A percentile compares a stretch with the other conserved stretches of the same genome.
phyloP scores from a whole-genome alignment of 30 jellyfish, hydroid and myxozoan species.

The Aurelia aurita complex sp. Pacific region DNA sequence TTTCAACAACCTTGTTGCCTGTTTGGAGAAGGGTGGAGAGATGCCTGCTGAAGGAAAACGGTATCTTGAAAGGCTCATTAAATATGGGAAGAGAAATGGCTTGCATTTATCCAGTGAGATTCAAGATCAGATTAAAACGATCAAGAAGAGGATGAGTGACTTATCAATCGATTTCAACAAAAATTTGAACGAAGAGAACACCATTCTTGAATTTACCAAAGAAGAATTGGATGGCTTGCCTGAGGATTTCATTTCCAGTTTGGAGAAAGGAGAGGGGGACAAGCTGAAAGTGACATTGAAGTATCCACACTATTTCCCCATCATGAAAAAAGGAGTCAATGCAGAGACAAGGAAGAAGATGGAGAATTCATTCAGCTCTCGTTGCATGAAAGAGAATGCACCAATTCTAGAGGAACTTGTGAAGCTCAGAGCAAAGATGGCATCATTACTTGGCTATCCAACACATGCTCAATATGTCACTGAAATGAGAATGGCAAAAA shows the following conservation, averaged over 20 bases:
- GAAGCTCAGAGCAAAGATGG: conserved; percentile 76
- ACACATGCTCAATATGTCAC: conserved; percentile 91
- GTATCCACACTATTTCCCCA: conserved; percentile 92
- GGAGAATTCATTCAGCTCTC: conserved; percentile 82
- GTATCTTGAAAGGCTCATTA: conserved; percentile 76
- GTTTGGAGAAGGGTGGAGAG: conserved; percentile 59
- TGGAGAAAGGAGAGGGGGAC: conserved; percentile 76
- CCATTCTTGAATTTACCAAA: conserved; percentile 69
- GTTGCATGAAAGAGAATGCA: conserved; percentile 85
- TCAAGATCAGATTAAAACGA: conserved; percentile 65
- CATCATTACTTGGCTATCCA: conserved; percentile 76
- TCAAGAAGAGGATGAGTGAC: conserved; percentile 90
- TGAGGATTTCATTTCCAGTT: conserved; percentile 70
- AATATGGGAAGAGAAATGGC: conserved; percentile 89
- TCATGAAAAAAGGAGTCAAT: conserved; percentile 76
- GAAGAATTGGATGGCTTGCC: conserved; percentile 87
- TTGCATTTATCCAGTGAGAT: conserved; percentile 73
- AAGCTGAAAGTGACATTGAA: conserved; percentile 76
- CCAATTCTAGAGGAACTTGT: conserved; percentile 87
- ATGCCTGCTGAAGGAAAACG: conserved; percentile 81
- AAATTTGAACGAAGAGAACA: conserved; percentile 85
- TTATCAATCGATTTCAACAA: conserved; percentile 86
- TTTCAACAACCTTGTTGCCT: conserved; percentile 72
- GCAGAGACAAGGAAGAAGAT: conserved; percentile 76
- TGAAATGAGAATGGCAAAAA: conserved; percentile 95